phyloP scores from a whole-genome alignment of 2,797 vertebrate species.

The Sciurus vulgaris region DNA sequence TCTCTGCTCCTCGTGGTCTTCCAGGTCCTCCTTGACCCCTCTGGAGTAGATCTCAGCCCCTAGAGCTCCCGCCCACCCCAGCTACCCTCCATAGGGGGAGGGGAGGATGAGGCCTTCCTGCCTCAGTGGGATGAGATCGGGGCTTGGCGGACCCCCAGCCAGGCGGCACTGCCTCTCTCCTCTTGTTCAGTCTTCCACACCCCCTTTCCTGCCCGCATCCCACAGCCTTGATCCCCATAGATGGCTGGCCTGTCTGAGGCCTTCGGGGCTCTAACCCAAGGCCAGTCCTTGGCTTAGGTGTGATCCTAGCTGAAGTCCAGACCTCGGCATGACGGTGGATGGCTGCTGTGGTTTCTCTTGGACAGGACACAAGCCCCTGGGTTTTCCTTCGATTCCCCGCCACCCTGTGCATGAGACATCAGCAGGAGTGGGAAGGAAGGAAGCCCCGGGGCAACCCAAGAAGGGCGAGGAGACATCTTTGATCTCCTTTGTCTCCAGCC shows the following conservation, averaged over 20 bases:
- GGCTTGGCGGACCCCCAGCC: background rate
- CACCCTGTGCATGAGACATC: no score
- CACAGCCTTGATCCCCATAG: background rate
- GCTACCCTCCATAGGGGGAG: no score
- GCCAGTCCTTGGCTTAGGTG: background rate
- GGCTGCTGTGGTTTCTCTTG: background rate
- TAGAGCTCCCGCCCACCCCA: background rate
- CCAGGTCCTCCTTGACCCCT: background rate
- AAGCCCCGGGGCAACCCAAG: background rate
- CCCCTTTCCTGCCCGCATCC: background rate
- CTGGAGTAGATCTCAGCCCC: background rate
- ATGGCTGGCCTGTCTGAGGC: background rate
- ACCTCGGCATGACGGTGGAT: background rate
- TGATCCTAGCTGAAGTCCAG: background rate
- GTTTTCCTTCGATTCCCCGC: background rate
- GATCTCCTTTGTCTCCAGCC: background rate
- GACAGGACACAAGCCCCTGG: background rate
- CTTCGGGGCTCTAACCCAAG: background rate
- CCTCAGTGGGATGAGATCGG: background rate
- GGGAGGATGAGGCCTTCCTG: no score
- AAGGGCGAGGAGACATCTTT: background rate
- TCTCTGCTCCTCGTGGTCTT: background rate
- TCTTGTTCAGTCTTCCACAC: background rate
- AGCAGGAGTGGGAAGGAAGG: background rate
- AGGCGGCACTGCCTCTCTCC: no score